Conservation (phyloP, 1,140 invertebrate species). For the Lepidurus apus region DNA sequence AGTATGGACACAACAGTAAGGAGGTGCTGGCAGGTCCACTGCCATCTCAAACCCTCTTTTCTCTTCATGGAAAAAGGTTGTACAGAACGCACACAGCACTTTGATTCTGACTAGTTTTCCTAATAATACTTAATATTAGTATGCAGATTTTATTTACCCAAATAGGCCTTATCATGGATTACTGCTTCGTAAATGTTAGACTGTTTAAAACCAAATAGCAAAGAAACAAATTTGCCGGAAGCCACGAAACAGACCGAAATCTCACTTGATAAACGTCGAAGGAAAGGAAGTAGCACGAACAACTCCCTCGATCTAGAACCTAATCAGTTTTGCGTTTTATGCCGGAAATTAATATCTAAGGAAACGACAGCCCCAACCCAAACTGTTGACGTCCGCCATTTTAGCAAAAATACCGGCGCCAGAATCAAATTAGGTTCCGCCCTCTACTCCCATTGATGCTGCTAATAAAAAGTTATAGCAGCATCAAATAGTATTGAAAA, state of each 20-base stretch:
- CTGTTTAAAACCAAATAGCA: no score
- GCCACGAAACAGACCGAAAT: not conserved
- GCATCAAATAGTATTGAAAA: no score
- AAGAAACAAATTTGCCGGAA: no score
- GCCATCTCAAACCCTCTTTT: conserved; percentile 10
- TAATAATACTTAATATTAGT: no score
- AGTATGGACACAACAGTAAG: not conserved
- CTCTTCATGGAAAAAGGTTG: not conserved
- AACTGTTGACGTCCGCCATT: conserved; percentile 18
- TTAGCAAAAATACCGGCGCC: not conserved
- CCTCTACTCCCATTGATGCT: not conserved
- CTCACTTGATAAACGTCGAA: not conserved
- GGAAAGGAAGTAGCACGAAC: not conserved
- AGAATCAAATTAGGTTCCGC: not conserved
- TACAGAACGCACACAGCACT: not conserved
- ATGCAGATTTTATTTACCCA: no score
- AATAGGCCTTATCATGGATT: no score
- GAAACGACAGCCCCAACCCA: not conserved
- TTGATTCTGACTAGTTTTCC: not conserved
- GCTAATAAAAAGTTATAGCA: no score
- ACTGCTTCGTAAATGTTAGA: no score
- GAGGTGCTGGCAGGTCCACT: not conserved
- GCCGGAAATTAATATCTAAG: conserved; percentile 12
- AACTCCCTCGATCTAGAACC: not conserved
- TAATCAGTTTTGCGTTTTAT: conserved; percentile 12